Conservation (phyloP, 2,888 invertebrate species). For the Hirtodrosophila confusa region DNA sequence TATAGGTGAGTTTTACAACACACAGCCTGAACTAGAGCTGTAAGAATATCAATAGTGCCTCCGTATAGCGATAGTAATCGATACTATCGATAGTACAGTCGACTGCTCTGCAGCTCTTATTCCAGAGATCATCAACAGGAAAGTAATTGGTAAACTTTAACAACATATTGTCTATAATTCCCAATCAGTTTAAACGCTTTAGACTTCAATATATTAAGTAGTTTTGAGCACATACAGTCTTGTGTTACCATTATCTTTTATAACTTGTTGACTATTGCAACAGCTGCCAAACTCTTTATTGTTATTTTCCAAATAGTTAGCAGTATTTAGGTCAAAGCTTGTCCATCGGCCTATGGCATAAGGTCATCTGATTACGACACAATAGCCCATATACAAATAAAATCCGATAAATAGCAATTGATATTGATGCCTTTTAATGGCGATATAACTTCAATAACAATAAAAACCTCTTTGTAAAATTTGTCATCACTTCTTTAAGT, state of each 20-base stretch:
- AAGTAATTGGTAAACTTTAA: too few species aligned
- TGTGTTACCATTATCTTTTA: neutral
- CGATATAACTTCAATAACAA: conserved; percentile 16
- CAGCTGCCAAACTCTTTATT: conserved; percentile 15
- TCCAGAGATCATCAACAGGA: too few species aligned
- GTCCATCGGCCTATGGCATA: conserved; percentile 16
- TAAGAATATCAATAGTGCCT: too few species aligned
- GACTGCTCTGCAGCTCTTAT: too few species aligned
- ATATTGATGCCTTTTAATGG: conserved; percentile 40
- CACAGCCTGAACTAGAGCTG: too few species aligned
- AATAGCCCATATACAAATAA: conserved; percentile 31
- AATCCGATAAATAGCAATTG: conserved; percentile 44
- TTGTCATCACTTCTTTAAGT: conserved; percentile 14
- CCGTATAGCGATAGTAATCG: too few species aligned
- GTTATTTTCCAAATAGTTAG: conserved; percentile 20
- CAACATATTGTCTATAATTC: neutral
- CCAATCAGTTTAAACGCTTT: neutral
- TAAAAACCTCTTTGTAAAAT: conserved; percentile 38
- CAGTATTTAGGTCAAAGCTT: conserved; percentile 44
- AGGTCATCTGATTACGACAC: conserved; percentile 41
- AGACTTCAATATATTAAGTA: neutral
- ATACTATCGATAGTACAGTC: too few species aligned
- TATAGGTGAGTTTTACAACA: too few species aligned
- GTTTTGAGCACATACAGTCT: neutral
- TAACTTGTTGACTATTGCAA: conserved; percentile 12